Evolutionary conservation across 2,797 vertebrate species (phyloP), one percentile per base, ranked within the genome.

Genomic region (Chromobotia macracanthus): DNA sequence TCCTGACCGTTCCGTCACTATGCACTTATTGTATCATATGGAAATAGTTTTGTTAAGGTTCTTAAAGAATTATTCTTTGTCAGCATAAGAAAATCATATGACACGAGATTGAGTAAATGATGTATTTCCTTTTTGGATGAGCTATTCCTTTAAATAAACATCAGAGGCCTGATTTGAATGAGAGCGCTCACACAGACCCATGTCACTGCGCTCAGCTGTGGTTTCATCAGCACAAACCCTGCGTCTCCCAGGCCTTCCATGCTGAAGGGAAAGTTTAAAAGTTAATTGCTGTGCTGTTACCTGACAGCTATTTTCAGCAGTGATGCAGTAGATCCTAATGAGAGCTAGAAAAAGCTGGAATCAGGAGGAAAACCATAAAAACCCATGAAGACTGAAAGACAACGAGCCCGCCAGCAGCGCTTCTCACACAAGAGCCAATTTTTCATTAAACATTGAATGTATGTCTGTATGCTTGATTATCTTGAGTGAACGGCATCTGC

Each of bases 231-330:
- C 51, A 16, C 44, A 15, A 31, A 66, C 46, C 67, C 84, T 41
- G 15, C 58, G 77, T 86, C 84, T 86, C 81, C 65, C 35, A 81
- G 80, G 86, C 75, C 70, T 83, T 82, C 41, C 55, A 79, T 78
- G 75, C 80, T 87, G 77, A 87, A 83, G 81, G 63, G 73, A 78
- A 80, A 84, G 86, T 87, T 86, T 85, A 84, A 85, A 88, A 86
- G 87, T 88, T 85, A 88, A 86, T 88, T 88, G 87, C 86, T 85
- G 80, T 75, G 81, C 84, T 80, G 84, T 81, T 87, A 88, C 83
- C 86, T 86, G 84, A 84, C 85, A 86, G 84, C 85, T 87, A 86
- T 87, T 88, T 87, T 82, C 85, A 85, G 86, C 84, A 28, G 82
- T 68, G 70, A 21, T n/a, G 83, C 80, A 85, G 67, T 46, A 72